These are phyloP conservation scores for Phaethon lepturus DNA, from an alignment of 2,113 vertebrate species.

Conservation along the genomic window DNA sequence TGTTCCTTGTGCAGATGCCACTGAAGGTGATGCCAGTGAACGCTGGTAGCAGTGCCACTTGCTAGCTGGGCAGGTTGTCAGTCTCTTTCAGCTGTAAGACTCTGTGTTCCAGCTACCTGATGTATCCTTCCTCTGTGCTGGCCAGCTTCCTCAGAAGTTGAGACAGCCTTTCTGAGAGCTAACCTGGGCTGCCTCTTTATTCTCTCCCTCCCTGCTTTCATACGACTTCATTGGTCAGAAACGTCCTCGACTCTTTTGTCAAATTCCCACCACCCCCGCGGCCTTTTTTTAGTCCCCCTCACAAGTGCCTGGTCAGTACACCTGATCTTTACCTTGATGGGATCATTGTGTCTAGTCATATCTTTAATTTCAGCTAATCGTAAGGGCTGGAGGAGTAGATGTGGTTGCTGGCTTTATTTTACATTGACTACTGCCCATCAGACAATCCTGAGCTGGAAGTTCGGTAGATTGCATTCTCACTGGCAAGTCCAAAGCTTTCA, in stretches of 20 bases:
- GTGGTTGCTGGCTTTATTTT: neutral
- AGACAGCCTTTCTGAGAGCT: neutral
- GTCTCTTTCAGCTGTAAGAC: neutral
- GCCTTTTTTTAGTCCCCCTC: neutral
- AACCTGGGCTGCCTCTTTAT: neutral
- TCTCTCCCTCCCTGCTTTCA: neutral
- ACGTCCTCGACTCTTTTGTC: neutral
- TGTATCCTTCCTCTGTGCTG: neutral
- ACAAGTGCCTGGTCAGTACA: neutral
- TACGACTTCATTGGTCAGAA: neutral
- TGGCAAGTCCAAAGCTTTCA: neutral
- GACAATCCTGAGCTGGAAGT: neutral
- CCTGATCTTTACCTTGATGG: neutral
- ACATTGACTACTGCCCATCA: neutral
- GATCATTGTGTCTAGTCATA: neutral
- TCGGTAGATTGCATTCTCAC: neutral
- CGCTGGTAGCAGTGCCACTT: rapidly evolving
- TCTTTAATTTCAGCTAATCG: neutral
- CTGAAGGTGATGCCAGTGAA: neutral
- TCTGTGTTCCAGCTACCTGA: neutral
- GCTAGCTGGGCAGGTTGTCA: neutral
- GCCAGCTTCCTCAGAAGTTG: neutral
- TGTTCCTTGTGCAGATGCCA: neutral
- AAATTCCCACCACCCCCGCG: rapidly evolving
- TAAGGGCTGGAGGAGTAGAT: neutral